Evolutionary conservation across 2,113 vertebrate genomes (phyloP).

Genomic region (Pandion haliaetus): DNA sequence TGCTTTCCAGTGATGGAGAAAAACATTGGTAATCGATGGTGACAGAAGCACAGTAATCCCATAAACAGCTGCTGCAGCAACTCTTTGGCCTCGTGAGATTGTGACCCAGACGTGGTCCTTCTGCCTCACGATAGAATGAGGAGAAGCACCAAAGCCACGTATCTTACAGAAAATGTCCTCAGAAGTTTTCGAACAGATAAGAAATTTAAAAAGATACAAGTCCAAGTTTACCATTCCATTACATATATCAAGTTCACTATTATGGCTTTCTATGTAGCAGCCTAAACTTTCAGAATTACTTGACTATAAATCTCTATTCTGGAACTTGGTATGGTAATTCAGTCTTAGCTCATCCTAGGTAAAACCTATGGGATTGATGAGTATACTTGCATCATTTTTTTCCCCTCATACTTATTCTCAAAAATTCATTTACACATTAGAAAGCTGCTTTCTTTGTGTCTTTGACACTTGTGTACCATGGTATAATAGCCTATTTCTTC

Average conservation of each 20-base stretch:
- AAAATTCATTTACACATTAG: not conserved
- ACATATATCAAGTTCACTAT: not conserved
- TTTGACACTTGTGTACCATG: not conserved
- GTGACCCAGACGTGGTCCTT: not conserved
- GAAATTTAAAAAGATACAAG: not conserved
- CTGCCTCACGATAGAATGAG: not conserved
- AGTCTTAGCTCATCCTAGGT: not conserved
- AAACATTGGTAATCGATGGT: not conserved
- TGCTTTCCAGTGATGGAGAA: not conserved
- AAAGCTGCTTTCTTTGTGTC: not conserved
- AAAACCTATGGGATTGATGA: slow-evolving; percentile 13
- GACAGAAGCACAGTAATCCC: not conserved
- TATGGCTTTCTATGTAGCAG: not conserved
- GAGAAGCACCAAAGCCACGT: not conserved
- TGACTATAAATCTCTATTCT: not conserved
- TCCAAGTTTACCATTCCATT: not conserved
- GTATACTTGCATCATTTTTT: not conserved
- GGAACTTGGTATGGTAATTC: not conserved
- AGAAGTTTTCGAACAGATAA: not conserved
- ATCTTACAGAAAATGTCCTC: not conserved
- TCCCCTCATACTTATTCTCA: not conserved
- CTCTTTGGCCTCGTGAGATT: not conserved
- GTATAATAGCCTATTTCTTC: not conserved
- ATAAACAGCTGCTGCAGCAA: not conserved
- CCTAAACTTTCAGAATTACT: not conserved